Base-by-base conservation (phyloP, 2,113 vertebrate species). In the Phasianus colchicus region DNA sequence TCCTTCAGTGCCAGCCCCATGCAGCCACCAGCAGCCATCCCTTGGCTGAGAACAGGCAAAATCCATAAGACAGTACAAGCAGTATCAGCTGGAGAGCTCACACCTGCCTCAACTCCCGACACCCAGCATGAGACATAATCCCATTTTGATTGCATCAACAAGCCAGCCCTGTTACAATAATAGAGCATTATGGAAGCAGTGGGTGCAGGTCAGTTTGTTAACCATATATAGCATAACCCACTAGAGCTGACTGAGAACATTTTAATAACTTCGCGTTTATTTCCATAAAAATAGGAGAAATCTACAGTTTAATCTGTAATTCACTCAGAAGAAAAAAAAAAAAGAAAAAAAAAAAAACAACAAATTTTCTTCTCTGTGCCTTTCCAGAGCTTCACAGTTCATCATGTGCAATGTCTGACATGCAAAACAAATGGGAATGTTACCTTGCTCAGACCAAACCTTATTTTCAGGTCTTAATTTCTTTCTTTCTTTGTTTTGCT, bases 211-310 rank as follows among this genome's bases (percentile, higher is more conserved):
- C 72, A 43, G 36, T 38, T 79, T 73, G 55, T 83, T 90, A 47
- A 61, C 79, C 76, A 69, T 90, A 79, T 61, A 88, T 57, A 88
- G 71, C 75, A 76, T 38, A 80, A 47, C 36, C 10, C 43, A 47
- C 34, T 40, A 67, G 36, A 87, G 66, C 32, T 88, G 75, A 57
- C 79, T 72, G 52, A 72, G 29, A 85, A 19, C 4, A 25, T 73
- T 88, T 47, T 32, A 47, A 66, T 65, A 64, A 61, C 42, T 84
- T 80, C 6, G 29, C 50, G 32, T 48, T 74, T 54, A 15, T 83
- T 94, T 93, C 58, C 14, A 10, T 83, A 76, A 83, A 93, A 85
- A 86, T 20, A 79, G 47, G 75, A 75, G 29, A 88, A 93, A 93
- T 88, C 58, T 82, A 6, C 27, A 55, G 25, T 81, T 91, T 77